These are phyloP conservation scores for Pseudomyrmex pallidus DNA, from an alignment of 1,140 invertebrate species.

Conservation along the genomic window DNA sequence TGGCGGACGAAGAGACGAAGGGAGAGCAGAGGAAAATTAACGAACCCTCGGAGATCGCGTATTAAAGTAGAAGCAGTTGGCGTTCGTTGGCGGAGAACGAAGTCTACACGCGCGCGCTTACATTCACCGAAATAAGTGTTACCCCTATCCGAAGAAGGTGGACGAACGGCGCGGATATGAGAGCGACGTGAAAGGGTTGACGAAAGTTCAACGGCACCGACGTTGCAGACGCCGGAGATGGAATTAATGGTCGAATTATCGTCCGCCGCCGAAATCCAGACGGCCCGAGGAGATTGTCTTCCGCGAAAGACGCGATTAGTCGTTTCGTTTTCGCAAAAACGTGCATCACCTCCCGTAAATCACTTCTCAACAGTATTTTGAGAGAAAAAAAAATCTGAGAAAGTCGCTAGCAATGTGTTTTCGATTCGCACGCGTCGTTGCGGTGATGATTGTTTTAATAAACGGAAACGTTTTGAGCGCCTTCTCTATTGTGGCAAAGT, in stretches of 20 bases:
- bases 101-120: slow-evolving; percentile 24
- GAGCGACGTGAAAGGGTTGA: slow-evolving; percentile 24
- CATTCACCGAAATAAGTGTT: slow-evolving; percentile 63
- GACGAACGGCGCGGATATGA: slow-evolving; percentile 39
- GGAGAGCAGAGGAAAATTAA: slow-evolving; percentile 62
- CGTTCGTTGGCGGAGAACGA: slow-evolving; percentile 10
- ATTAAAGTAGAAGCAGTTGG: slow-evolving; percentile 63
- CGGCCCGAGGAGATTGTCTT: background rate
- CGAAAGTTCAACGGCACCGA: slow-evolving; percentile 26
- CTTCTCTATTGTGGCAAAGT: no score
- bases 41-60: slow-evolving; percentile 26
- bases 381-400: no score
- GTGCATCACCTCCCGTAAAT: slow-evolving; percentile 66
- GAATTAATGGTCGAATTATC: slow-evolving; percentile 65
- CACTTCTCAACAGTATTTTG: slow-evolving; percentile 36
- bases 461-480: no score
- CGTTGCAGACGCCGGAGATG: slow-evolving; percentile 7
- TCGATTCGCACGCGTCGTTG: no score
- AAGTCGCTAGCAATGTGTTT: no score
- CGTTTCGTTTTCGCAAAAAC: background rate
- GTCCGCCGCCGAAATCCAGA: slow-evolving; percentile 17
- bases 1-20: slow-evolving; percentile 23
- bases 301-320: slow-evolving; percentile 5
- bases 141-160: background rate
- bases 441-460: no score